Conservation (phyloP, 2,888 invertebrate species). For the Drosophila prostipennis region DNA sequence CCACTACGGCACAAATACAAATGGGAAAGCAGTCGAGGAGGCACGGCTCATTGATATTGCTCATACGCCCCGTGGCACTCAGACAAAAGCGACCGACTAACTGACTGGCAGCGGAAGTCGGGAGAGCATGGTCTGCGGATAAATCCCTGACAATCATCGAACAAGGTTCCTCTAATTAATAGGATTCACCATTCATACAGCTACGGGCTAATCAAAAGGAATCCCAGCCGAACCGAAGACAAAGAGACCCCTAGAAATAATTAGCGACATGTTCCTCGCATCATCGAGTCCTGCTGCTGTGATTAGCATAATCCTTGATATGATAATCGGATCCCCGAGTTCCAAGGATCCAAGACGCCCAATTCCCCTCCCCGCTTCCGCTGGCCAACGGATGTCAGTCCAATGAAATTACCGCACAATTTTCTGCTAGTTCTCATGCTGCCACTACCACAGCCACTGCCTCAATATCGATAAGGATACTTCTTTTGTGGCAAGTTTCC, state of each 20-base stretch:
- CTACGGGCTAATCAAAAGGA: slow-evolving; percentile 9
- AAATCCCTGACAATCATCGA: slow-evolving; percentile 8
- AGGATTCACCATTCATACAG: slow-evolving; percentile 20
- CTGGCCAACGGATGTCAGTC: slow-evolving; percentile 31
- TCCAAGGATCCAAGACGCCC: not conserved
- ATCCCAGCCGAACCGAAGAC: slow-evolving; percentile 4
- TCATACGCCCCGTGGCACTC: slow-evolving; percentile 33
- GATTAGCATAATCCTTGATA: slow-evolving; percentile 37
- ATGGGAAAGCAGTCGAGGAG: slow-evolving; percentile 1
- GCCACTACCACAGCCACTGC: not conserved
- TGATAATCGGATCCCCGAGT: slow-evolving; percentile 35
- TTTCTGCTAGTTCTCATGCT: slow-evolving; percentile 7
- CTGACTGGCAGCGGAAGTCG: not conserved
- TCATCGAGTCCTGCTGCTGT: not conserved
- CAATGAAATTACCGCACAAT: slow-evolving; percentile 52
- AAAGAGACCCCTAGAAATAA: slow-evolving; percentile 34
- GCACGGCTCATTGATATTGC: slow-evolving; percentile 36
- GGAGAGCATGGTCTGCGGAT: not conserved
- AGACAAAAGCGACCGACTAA: slow-evolving; percentile 2
- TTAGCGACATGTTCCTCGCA: slow-evolving; percentile 27
- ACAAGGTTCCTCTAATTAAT: slow-evolving; percentile 39
- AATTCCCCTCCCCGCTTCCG: slow-evolving; percentile 8
- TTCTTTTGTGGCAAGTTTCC: slow-evolving; percentile 40
- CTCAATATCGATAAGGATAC: slow-evolving; percentile 6
- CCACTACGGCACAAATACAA: too few relatives aligned